phyloP scores from a whole-genome alignment of 2,797 vertebrate species.

The Dromococcyx pavoninus region DNA sequence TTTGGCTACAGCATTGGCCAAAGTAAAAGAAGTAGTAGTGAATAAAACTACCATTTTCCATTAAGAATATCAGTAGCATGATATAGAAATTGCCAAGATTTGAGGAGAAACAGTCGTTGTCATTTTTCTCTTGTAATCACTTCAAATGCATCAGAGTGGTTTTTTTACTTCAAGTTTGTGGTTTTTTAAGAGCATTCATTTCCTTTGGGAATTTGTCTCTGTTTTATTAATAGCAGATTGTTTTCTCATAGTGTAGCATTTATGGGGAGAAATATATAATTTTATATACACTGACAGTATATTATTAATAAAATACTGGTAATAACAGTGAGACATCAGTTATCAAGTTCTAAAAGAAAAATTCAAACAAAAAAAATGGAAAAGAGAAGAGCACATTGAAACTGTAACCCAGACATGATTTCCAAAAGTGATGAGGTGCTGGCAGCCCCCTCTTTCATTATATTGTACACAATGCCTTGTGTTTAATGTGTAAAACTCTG shows the following conservation, averaged over 20 bases:
- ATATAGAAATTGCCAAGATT: constrained; percentile 36
- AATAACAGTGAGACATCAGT: neutral
- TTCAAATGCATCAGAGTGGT: constrained; percentile 23
- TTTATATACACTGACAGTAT: neutral
- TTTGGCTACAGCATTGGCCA: constrained; percentile 20
- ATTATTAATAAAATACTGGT: neutral
- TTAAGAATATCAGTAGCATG: constrained; percentile 33
- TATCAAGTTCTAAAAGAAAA: neutral
- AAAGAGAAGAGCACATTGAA: neutral
- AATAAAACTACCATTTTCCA: constrained; percentile 21
- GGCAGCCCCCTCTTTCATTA: neutral
- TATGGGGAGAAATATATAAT: neutral
- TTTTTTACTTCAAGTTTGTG: constrained; percentile 26
- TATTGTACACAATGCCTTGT: neutral
- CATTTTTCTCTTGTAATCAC: constrained; percentile 58
- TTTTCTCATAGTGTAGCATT: constrained; percentile 54
- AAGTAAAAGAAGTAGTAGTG: neutral
- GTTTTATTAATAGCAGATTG: constrained; percentile 54
- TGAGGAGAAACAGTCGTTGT: constrained; percentile 65
- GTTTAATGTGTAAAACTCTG: neutral
- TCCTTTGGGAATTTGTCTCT: constrained; percentile 51
- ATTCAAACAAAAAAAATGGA: neutral
- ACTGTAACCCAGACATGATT: neutral
- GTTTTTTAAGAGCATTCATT: constrained; percentile 57
- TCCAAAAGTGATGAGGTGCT: neutral